phyloP scores from a whole-genome alignment of 2,888 invertebrate species.

The Boloria euphrosyne region DNA sequence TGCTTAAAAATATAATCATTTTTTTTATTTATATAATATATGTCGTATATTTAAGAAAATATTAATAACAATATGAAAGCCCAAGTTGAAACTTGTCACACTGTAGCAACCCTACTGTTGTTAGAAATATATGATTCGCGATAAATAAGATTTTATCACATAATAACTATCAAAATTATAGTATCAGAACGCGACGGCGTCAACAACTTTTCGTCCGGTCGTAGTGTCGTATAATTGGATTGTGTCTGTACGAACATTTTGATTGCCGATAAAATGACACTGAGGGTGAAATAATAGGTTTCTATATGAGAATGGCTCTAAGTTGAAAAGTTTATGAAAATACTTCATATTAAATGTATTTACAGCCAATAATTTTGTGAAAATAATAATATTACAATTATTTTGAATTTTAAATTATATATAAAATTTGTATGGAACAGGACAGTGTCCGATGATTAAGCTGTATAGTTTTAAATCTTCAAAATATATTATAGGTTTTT shows the following conservation, averaged over 20 bases:
- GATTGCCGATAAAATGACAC: conserved; percentile 58
- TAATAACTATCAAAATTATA: conserved; percentile 44
- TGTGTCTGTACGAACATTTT: conserved; percentile 52
- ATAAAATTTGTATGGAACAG: too few relatives aligned
- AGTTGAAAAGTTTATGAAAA: conserved; percentile 17
- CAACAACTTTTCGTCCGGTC: conserved; percentile 41
- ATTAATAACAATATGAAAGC: not conserved
- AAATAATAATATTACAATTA: too few relatives aligned
- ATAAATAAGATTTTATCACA: conserved; percentile 41
- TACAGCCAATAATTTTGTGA: too few relatives aligned
- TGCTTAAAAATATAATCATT: too few relatives aligned
- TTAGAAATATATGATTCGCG: conserved; percentile 33
- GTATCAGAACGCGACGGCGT: conserved; percentile 36
- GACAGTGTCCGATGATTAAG: too few relatives aligned
- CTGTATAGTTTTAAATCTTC: too few relatives aligned
- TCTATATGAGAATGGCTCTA: conserved; percentile 5
- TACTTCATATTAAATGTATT: too few relatives aligned
- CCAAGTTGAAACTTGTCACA: not conserved
- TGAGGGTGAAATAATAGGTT: conserved; percentile 43
- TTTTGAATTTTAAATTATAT: too few relatives aligned
- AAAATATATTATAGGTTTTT: too few relatives aligned
- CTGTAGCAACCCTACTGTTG: conserved; percentile 9
- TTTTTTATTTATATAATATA: too few relatives aligned
- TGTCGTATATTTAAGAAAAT: too few relatives aligned
- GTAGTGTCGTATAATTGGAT: conserved; percentile 52